phyloP scores from a whole-genome alignment of 2,113 vertebrate species.

The Pseudorhombus dupliciocellatus region DNA sequence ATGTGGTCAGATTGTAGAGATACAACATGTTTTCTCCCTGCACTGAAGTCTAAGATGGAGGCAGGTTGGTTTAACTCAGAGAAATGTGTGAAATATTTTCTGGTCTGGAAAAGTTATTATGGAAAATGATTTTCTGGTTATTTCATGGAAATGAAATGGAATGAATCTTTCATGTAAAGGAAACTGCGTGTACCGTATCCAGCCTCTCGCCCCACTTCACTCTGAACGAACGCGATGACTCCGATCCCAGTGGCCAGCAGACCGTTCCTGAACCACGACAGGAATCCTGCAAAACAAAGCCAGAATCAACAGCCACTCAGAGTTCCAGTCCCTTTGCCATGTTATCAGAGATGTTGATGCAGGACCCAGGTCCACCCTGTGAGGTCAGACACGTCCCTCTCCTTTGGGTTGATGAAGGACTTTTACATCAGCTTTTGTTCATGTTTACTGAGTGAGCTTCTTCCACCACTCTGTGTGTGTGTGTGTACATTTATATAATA shows the following conservation, averaged over 20 bases:
- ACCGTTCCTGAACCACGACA: conserved; percentile 92
- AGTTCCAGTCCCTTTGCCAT: not conserved
- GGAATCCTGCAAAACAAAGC: conserved; percentile 81
- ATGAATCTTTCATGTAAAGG: not conserved
- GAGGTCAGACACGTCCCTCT: no score
- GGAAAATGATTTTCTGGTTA: no score
- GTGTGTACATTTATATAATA: no score
- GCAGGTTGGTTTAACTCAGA: not conserved
- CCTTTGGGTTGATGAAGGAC: not conserved
- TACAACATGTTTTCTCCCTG: conserved; percentile 7
- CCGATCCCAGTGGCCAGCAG: conserved; percentile 88
- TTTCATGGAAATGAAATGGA: no score
- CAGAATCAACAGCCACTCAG: conserved; percentile 1
- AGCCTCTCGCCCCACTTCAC: conserved; percentile 88
- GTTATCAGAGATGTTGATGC: no score
- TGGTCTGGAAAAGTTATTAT: not conserved
- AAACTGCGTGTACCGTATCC: conserved; percentile 80
- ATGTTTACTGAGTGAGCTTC: not conserved
- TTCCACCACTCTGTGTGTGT: not conserved
- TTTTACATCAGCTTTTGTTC: not conserved
- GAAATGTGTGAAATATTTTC: conserved; percentile 8
- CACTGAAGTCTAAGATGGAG: conserved; percentile 6
- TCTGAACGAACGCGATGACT: conserved; percentile 90
- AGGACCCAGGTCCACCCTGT: no score
- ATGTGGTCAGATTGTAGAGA: conserved; percentile 15